These are phyloP conservation scores for Hyalella azteca DNA, from an alignment of 2,888 invertebrate species.

Conservation along the genomic window DNA sequence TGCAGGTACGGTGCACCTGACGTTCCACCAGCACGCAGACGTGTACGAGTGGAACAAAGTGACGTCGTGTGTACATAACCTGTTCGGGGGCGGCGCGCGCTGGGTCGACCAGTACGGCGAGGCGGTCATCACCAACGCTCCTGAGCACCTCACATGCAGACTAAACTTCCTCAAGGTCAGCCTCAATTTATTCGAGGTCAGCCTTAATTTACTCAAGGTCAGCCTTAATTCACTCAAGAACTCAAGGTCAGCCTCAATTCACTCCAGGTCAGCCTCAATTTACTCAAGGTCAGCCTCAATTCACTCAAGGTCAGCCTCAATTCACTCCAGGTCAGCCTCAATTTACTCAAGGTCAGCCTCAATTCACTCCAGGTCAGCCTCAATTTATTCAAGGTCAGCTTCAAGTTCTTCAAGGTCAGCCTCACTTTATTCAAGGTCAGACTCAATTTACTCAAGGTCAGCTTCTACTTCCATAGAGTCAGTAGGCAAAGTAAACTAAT, in stretches of 20 bases:
- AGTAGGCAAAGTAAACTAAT: too few species aligned
- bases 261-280: too few species aligned
- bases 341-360: too few species aligned
- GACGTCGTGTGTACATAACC: slow-evolving; percentile 83
- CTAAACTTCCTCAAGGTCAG: slow-evolving; percentile 80
- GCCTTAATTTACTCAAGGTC: too few species aligned
- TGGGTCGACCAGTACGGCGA: slow-evolving; percentile 90
- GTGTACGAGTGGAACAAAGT: slow-evolving; percentile 81
- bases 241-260: too few species aligned
- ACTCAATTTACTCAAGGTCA: too few species aligned
- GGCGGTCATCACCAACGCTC: slow-evolving; percentile 71
- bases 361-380: too few species aligned
- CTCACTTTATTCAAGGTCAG: slow-evolving; percentile 80
- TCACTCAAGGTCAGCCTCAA: slow-evolving; percentile 74
- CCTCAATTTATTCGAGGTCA: too few species aligned
- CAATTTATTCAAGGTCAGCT: too few species aligned
- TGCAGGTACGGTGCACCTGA: slow-evolving; percentile 69
- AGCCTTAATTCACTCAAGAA: too few species aligned
- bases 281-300: slow-evolving; percentile 77
- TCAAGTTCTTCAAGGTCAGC: slow-evolving; percentile 77
- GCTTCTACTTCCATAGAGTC: too few species aligned
- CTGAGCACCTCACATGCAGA: slow-evolving; percentile 74
- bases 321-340: too few species aligned
- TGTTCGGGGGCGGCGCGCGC: slow-evolving; percentile 77
- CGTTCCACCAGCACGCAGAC: slow-evolving; percentile 65